Evolutionary conservation across 1,140 invertebrate species (phyloP), one percentile per base, ranked within the genome.

Genomic region (Trachymyrmex septentrionalis): DNA sequence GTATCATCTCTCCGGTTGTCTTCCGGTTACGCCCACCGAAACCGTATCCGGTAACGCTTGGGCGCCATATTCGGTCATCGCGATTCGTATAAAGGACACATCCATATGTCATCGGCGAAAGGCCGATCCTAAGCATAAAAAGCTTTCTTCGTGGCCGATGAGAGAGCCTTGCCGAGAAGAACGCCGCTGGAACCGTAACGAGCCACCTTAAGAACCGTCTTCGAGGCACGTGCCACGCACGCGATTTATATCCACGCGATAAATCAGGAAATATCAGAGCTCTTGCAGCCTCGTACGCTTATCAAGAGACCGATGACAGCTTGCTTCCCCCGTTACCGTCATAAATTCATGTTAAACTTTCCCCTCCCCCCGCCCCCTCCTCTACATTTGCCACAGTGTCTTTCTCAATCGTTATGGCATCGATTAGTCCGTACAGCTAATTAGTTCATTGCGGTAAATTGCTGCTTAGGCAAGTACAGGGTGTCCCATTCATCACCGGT

Each of bases 171-270:
- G 73, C 64, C 73, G 34, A 80, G 86, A 34, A 34, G 30, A 34
- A 48, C 53, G 30, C 57, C 48, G 14, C 44, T 86, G 61, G 77
- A 89, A 86, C 69, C 38, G 38, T 89, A 90, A 90, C 50, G 73
- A 90, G 87, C 61, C 38, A 38, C 73, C 50, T 72, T 64, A 16
- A 75, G 64, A 69, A 72, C 14, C 64, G 24, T 73, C 48, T 69
- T 34, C 21, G 16, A 69, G 77, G 69, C 88, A 78, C 87, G 78
- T 73, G 88, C 86, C 75, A 64, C 21, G 10, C n/a, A 48, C 59
- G 84, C 87, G 69, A 89, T 89, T 90, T 87, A 85, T 87, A 75
- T 75, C 63, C 55, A 0, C 9, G 66, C 69, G 24, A 57, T 85
- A 85, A 78, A 87, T 84, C 48, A 67, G 16, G 14, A 67, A 85